Base-by-base conservation (phyloP, 2,113 vertebrate species). In the Xiphorhynchus elegans region DNA sequence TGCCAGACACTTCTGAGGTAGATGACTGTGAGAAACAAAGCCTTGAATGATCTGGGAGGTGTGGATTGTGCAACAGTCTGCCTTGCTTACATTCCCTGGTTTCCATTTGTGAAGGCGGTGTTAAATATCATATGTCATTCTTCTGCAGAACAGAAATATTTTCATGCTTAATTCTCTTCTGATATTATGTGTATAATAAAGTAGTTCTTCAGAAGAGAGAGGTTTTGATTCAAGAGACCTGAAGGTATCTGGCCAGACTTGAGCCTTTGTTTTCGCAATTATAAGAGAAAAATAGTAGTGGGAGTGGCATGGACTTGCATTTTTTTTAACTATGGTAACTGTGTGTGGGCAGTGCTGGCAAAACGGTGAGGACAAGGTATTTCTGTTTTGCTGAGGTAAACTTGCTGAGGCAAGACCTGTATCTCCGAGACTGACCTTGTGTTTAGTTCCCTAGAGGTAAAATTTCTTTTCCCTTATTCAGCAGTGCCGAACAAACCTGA, bases 401-500 rank as follows among this genome's bases (percentile, higher is more conserved):
- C 94, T 91, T 94, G 94, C 91, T 87, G 81, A 93, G 84, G 49
- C 93, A 91, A 93, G 87, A 85, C 75, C 49, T 58, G 14, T 16
- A 9, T 76, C 50, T 92, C 80, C 49, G 19, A 79, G 58, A 9
- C 74, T 93, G 78, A 93, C 82, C 82, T 93, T 73, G 28, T 42
- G 24, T 62, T 91, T 76, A 46, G 44, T 66, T 89, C 87, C 93
- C 73, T 91, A 76, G 70, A 91, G 91, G 89, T 66, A 84, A 91
- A 83, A 37, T 4, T 39, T 88, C 66, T 92, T 70, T 40, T 37
- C 2, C 33, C 33, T 74, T 85, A 58, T 39, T 85, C 53, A 63
- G 33, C 50, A 77, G 24, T 17, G n/a, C 46, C 1, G 3, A 95
- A 40, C 49, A 79, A 53, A 76, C 58, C 37, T 76, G 89, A 46